A percentile compares a stretch with the other conserved stretches of the same genome.
Evolutionary conservation across 2,113 vertebrate genomes (phyloP).

Genomic region (Genyomyrus donnyi): DNA sequence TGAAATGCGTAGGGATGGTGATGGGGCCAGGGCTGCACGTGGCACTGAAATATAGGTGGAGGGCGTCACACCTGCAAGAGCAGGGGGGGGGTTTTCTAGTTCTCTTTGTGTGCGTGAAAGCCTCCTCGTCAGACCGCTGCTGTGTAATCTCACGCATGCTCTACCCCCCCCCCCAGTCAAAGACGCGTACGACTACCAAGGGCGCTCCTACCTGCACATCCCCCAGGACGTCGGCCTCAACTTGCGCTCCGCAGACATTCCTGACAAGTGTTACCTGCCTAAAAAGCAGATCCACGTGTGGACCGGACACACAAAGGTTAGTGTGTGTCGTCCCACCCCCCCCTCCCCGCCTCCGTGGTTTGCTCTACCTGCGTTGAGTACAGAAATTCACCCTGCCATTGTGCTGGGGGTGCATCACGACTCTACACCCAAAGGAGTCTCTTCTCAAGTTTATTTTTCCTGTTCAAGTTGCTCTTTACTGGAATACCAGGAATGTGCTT

Average conservation of each 20-base stretch:
- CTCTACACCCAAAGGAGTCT: background rate
- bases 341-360: background rate
- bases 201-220: constrained; percentile 90
- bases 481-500: background rate
- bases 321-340: background rate
- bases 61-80: no score
- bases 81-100: background rate
- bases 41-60: no score
- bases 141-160: background rate
- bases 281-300: constrained; percentile 97
- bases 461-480: background rate
- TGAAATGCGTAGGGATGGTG: no score
- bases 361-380: background rate
- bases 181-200: constrained; percentile 97
- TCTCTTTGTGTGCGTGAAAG: background rate
- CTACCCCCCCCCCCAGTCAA: constrained; percentile 68
- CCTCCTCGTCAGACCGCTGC: background rate
- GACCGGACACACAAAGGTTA: constrained; percentile 95
- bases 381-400: background rate
- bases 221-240: constrained; percentile 97
- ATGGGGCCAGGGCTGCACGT: no score
- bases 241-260: constrained; percentile 76
- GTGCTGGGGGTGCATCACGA: background rate
- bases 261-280: constrained; percentile 94
- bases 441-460: background rate